A percentile compares a stretch with the other conserved stretches of the same genome.
phyloP scores from a whole-genome alignment of 2,888 invertebrate genomes.

The Cyclophora albipunctata region DNA sequence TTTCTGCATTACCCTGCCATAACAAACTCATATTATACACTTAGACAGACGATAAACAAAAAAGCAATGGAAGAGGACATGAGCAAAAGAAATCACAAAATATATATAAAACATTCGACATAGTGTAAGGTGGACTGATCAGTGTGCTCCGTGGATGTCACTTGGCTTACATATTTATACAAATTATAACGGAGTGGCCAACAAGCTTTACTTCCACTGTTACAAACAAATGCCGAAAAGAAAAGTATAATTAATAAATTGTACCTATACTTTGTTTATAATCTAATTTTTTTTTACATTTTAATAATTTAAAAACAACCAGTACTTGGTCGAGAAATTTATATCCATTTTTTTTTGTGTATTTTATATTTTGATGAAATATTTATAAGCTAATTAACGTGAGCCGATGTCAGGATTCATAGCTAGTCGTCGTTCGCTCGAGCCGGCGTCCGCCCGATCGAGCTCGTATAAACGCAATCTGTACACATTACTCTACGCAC shows the following conservation, averaged over 20 bases:
- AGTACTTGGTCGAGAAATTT: slow-evolving; percentile 75
- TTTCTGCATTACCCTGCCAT: slow-evolving; percentile 73
- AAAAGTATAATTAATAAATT: slow-evolving; percentile 75
- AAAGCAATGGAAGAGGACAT: slow-evolving; percentile 71
- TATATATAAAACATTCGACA: slow-evolving; percentile 52
- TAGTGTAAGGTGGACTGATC: slow-evolving; percentile 45
- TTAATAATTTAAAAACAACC: slow-evolving; percentile 77
- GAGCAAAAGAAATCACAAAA: slow-evolving; percentile 71
- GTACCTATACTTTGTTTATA: slow-evolving; percentile 76
- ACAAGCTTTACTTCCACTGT: slow-evolving; percentile 59
- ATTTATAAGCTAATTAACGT: slow-evolving; percentile 76
- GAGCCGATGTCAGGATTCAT: slow-evolving; percentile 76
- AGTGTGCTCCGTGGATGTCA: slow-evolving; percentile 29
- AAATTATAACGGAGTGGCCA: slow-evolving; percentile 44
- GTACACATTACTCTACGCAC: slow-evolving; percentile 65
- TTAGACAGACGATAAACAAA: slow-evolving; percentile 68
- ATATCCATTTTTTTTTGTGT: slow-evolving; percentile 75
- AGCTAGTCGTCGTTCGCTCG: slow-evolving; percentile 75
- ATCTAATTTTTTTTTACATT: slow-evolving; percentile 75
- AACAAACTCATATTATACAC: slow-evolving; percentile 70
- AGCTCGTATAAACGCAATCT: slow-evolving; percentile 65
- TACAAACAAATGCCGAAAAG: slow-evolving; percentile 68
- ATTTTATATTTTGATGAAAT: slow-evolving; percentile 76
- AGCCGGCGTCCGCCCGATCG: slow-evolving; percentile 64
- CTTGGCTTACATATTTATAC: slow-evolving; percentile 33